Evolutionary conservation across 2,797 vertebrate species (phyloP).

Genomic region (Phrynocephalus forsythii): DNA sequence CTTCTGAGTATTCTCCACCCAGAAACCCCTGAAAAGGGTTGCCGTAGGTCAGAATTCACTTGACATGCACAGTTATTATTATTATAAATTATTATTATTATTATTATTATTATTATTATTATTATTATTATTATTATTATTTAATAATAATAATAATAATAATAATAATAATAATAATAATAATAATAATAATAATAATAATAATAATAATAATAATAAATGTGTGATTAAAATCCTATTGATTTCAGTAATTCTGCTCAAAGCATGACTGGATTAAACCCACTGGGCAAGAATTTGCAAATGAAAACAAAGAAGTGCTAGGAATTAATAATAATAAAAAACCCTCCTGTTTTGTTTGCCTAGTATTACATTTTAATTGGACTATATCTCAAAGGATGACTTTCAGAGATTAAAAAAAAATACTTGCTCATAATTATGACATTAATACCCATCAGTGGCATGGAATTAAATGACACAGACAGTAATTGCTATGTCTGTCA

Average conservation of each 20-base stretch:
- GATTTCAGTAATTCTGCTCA: not conserved
- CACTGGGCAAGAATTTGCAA: not conserved
- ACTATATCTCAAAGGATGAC: constrained; percentile 24
- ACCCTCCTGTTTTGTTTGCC: constrained; percentile 27
- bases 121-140: too few relatives aligned
- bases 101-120: too few relatives aligned
- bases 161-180: too few relatives aligned
- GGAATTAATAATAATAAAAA: constrained; percentile 2
- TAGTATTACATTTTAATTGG: constrained; percentile 18
- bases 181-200: too few relatives aligned
- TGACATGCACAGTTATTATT: too few relatives aligned
- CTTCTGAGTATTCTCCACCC: too few relatives aligned
- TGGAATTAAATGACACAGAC: constrained; percentile 61
- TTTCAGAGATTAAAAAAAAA: constrained; percentile 38
- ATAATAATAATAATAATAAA: too few relatives aligned
- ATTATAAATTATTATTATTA: too few relatives aligned
- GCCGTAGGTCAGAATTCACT: too few relatives aligned
- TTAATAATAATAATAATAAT: too few relatives aligned
- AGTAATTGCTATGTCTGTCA: constrained; percentile 60
- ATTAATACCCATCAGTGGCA: constrained; percentile 52
- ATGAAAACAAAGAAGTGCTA: not conserved
- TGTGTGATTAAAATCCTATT: not conserved
- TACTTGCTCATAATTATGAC: constrained; percentile 40
- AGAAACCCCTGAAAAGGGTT: too few relatives aligned
- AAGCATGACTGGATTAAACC: constrained; percentile 3